Evolutionary conservation across 2,113 vertebrate species (phyloP).

Genomic region (Nematolebias whitei): DNA sequence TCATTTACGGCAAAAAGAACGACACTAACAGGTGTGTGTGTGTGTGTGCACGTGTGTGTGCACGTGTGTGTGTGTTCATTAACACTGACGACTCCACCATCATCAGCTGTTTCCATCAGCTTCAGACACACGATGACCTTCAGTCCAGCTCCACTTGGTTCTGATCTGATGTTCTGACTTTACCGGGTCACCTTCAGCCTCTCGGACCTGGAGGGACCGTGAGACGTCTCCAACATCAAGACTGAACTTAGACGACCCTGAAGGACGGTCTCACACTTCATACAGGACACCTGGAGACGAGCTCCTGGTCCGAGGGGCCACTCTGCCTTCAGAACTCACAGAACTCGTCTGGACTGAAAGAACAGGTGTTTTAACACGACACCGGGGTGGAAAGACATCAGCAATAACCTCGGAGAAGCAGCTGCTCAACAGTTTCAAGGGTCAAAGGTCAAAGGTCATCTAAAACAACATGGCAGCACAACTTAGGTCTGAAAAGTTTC

Average conservation of each 20-base stretch:
- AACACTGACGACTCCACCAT: constrained; percentile 12
- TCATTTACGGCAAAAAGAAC: constrained; percentile 14
- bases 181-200: not conserved
- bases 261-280: not conserved
- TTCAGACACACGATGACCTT: constrained; percentile 24
- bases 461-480: too few relatives aligned
- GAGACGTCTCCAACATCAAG: not conserved
- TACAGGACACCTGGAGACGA: not conserved
- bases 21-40: not conserved
- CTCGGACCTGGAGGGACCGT: not conserved
- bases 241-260: not conserved
- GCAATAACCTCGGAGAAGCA: too few relatives aligned
- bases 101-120: constrained; percentile 8
- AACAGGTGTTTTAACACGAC: too few relatives aligned
- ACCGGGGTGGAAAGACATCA: too few relatives aligned
- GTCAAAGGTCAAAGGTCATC: not conserved
- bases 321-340: too few relatives aligned
- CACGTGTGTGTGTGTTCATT: constrained; percentile 21
- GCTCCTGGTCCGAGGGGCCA: too few relatives aligned
- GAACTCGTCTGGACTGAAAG: too few relatives aligned
- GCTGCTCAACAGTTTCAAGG: too few relatives aligned
- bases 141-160: not conserved
- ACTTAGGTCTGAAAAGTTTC: too few relatives aligned
- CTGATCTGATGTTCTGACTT: not conserved
- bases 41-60: constrained; percentile 31